A percentile compares a stretch with the other conserved stretches of the same genome.
Conservation (phyloP, 2,888 invertebrate species). For the Dicycla oo region DNA sequence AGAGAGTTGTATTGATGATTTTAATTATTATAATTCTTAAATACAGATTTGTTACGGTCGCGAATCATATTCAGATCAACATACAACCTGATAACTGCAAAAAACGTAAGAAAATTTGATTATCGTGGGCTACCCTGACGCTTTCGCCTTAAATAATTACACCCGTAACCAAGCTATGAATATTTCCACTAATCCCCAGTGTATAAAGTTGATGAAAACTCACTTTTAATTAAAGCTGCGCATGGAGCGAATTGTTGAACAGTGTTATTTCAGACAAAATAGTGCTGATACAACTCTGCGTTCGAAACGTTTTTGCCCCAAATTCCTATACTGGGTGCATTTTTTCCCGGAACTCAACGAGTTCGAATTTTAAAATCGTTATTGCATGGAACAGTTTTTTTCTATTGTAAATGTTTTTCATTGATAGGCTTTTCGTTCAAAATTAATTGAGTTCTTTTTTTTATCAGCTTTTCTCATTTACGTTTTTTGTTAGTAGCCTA, state of each 20-base stretch:
- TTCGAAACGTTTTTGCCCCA: conserved; percentile 17
- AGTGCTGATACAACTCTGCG: conserved; percentile 13
- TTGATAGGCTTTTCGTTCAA: neutral
- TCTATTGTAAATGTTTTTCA: conserved; percentile 6
- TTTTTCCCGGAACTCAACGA: conserved; percentile 22
- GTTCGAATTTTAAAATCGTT: conserved; percentile 34
- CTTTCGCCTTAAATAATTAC: too few relatives aligned
- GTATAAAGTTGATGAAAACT: conserved; percentile 27
- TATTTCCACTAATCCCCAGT: conserved; percentile 5
- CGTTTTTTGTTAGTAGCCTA: neutral
- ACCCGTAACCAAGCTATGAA: conserved; percentile 1
- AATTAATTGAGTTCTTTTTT: conserved; percentile 3
- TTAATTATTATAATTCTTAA: too few relatives aligned
- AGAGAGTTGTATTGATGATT: too few relatives aligned
- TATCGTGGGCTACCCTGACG: too few relatives aligned
- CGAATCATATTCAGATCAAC: too few relatives aligned
- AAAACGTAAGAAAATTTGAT: too few relatives aligned
- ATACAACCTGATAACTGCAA: too few relatives aligned
- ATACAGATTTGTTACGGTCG: too few relatives aligned
- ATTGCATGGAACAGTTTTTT: conserved; percentile 13
- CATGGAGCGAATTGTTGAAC: neutral
- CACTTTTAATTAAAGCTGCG: conserved; percentile 49
- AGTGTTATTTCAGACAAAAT: conserved; percentile 23
- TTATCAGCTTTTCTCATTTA: neutral
- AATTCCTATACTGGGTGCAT: conserved; percentile 13